Evolutionary conservation across 2,113 vertebrate genomes (phyloP).

Genomic region (Athene noctua): DNA sequence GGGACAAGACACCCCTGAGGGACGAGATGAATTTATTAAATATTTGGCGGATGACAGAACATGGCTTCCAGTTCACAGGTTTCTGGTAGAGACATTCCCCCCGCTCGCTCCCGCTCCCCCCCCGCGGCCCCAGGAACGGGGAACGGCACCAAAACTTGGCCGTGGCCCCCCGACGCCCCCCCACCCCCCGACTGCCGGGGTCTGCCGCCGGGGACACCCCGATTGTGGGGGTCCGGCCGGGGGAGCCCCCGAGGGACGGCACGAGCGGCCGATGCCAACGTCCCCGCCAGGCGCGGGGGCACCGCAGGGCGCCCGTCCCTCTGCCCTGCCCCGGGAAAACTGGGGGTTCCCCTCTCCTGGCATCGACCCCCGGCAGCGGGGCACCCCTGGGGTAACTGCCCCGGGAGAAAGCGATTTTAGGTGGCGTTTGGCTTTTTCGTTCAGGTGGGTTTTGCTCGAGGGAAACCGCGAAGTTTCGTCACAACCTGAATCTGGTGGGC

Average conservation of each 20-base stretch:
- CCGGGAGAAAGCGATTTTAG: fast-evolving
- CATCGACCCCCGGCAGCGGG: fast-evolving
- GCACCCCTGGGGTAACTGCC: background rate
- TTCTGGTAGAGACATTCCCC: background rate
- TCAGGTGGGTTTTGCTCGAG: background rate
- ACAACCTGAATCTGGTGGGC: fast-evolving
- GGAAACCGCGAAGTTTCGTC: background rate
- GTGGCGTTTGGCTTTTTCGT: background rate
- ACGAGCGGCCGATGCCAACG: background rate
- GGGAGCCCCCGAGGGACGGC: background rate
- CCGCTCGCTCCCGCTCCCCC: background rate
- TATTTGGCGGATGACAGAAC: conserved; percentile 51
- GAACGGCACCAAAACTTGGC: background rate
- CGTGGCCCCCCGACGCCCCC: background rate
- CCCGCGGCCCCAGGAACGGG: background rate
- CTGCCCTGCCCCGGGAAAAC: fast-evolving
- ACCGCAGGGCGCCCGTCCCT: background rate
- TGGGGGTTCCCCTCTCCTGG: background rate
- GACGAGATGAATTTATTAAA: conserved; percentile 20
- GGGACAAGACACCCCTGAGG: background rate
- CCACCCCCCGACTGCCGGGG: too few relatives aligned
- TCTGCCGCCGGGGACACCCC: background rate
- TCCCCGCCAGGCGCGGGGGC: too few relatives aligned
- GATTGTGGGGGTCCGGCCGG: fast-evolving
- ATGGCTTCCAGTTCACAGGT: conserved; percentile 23